Evolutionary conservation across 2,888 invertebrate species (phyloP).

Genomic region (Agonopterix heracliana): DNA sequence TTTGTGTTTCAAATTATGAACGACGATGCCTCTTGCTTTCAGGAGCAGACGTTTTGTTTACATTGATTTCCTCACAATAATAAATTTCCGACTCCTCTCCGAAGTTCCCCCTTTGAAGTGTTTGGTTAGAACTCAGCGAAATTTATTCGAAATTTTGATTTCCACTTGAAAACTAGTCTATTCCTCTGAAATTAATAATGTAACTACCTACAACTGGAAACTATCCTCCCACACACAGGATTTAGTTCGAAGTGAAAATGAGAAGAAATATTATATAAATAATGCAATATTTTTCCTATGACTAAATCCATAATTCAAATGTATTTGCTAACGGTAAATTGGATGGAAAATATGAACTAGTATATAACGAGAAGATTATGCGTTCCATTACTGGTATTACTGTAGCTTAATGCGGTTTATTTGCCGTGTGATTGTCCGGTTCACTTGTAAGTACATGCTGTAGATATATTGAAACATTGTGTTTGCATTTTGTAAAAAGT

Average conservation of each 20-base stretch:
- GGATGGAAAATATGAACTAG: conserved; percentile 13
- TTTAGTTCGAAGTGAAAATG: no score
- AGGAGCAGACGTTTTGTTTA: not conserved
- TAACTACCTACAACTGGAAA: no score
- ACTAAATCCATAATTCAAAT: not conserved
- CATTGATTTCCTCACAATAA: not conserved
- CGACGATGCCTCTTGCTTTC: not conserved
- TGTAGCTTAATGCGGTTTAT: conserved; percentile 19
- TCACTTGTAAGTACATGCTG: no score
- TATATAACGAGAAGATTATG: conserved; percentile 15
- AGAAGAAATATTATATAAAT: not conserved
- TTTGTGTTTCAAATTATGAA: conserved; percentile 1
- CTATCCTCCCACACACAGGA: no score
- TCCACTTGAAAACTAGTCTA: not conserved
- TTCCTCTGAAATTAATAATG: not conserved
- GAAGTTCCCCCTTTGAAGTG: not conserved
- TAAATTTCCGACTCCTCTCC: not conserved
- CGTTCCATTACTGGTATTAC: conserved; percentile 13
- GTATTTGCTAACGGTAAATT: not conserved
- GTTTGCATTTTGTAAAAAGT: no score
- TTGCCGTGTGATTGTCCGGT: conserved; percentile 20
- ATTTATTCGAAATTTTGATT: no score
- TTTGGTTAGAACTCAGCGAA: no score
- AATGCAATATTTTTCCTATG: not conserved
- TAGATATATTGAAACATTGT: no score